These are phyloP conservation scores for Graphium colonna DNA, from an alignment of 2,888 invertebrate genomes.

Conservation along the genomic window DNA sequence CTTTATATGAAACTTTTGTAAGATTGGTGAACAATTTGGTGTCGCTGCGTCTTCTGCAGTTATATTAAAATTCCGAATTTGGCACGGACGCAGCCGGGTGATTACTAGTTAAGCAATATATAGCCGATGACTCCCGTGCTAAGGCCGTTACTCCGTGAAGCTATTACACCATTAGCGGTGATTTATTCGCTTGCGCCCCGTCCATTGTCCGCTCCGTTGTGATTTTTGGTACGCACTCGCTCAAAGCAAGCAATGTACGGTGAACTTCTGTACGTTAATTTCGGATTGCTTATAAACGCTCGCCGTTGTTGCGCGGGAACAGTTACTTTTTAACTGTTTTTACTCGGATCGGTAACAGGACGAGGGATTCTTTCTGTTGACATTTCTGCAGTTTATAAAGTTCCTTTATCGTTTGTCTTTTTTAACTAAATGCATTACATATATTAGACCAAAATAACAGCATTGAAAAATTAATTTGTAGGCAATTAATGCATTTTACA, in stretches of 20 bases:
- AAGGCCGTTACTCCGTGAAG: conserved; percentile 50
- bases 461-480: too few species aligned
- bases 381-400: background rate
- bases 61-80: background rate
- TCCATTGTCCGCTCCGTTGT: conserved; percentile 56
- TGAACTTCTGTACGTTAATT: conserved; percentile 37
- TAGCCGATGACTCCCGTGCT: conserved; percentile 55
- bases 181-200: conserved; percentile 50
- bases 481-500: too few species aligned
- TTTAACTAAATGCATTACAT: too few species aligned
- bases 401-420: background rate
- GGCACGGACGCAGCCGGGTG: background rate
- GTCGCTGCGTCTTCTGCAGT: background rate
- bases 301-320: conserved; percentile 37
- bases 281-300: conserved; percentile 46
- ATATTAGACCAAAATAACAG: too few species aligned
- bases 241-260: conserved; percentile 48
- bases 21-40: background rate
- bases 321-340: conserved; percentile 34
- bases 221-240: conserved; percentile 34
- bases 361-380: conserved; percentile 2
- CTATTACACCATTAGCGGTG: conserved; percentile 35
- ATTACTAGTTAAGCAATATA: conserved; percentile 40
- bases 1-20: background rate
- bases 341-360: conserved; percentile 14